Evolutionary conservation across 2,113 vertebrate species (phyloP), one percentile per base, ranked within the genome.

Genomic region (Lycocorax pyrrhopterus): DNA sequence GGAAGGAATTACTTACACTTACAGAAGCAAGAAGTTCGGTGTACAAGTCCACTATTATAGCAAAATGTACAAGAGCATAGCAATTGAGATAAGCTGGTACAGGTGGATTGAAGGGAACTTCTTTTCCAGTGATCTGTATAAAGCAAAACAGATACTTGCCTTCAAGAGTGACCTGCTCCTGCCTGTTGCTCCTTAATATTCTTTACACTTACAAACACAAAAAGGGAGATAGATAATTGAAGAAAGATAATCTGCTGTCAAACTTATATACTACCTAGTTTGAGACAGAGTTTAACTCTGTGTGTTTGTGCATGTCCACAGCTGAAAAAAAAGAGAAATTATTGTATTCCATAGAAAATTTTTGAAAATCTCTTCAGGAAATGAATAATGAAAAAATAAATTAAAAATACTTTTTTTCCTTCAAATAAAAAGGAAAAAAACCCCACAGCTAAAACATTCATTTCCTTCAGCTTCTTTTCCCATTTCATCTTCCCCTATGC

Each of bases 91-190:
- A 87, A n/a, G 44, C 58, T n/a, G 98, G 94, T 62, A 98, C 97
- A 25, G 51, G 63, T 67, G 98, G 98, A 62, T 97, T 87, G 33
- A 98, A 97, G 33, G 98, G 98, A 82, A 98, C 88, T 97, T 99
- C 99, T 68, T 98, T 93, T 72, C 98, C 98, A 17, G 98, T 99
- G 56, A 99, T 62, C 99, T 99, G 95, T 32, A 53, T 32, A 32
- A 84, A 95, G 44, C 74, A 86, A 95, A 53, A 93, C 5, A 96
- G 55, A 78, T 20, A 81, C 39, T 1, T 88, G 16, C 17, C 9
- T 77, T 92, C 56, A 89, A 76, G n/a, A 84, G 16, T 37, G 26
- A 69, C 35, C 22, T 44, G 20, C 18, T 89, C 5, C 4, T 11
- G 25, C 47, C 63, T 75, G 20, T 14, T 87, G 60, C 35, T 87